Base-by-base conservation (phyloP, 2,797 vertebrate genomes). In the Cossypha caffra region DNA sequence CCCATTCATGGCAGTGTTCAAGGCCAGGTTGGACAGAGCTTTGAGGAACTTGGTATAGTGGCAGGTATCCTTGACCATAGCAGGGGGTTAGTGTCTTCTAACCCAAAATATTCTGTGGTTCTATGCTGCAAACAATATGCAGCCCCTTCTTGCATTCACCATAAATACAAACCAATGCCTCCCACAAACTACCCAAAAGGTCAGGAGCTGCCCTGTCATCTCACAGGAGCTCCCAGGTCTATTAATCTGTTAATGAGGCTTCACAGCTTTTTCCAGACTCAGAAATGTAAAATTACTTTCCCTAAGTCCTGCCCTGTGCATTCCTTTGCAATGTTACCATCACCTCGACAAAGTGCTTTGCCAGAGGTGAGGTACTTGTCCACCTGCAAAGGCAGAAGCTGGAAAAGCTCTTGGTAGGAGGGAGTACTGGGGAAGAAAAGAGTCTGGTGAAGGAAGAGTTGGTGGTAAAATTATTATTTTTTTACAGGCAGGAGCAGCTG, bases 261-360 rank as follows among this genome's bases (percentile, higher is more conserved):
- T 75, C 6, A 3, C 6, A 79, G 15, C 12, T 57, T 33, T 50
- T 88, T 76, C 21, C 21, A 33, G 66, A 23, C 9, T 31, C n/a
- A 24, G 19, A 71, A 92, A 67, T 10, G 31, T 26, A 43, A 50
- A 88, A 52, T 54, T 18, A 45, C 20, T 35, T 80, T 73, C 40
- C 25, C 9, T 11, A 50, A 57, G 37, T 77, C 16, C 45, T 77
- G n/a, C 12, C 8, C 14, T 25, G 16, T 24, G 21, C 26, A 24
- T 68, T 78, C 47, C 35, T 47, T 61, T 5, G 3, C 28, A 33
- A 9, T 1, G 1, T 1, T 7, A 35, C n/a, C 8, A 11, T 10
- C 0, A 2, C 12, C 11, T 50, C 0, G 1, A 33, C 1, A 1
- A 38, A 63, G 11, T 31, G 23, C 18, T 79, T 85, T 76, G 26